Percentiles rank a stretch among this genome's conserved stretches.
phyloP scores from a whole-genome alignment of 2,888 invertebrate genomes.

The Parnassius glacialis region DNA sequence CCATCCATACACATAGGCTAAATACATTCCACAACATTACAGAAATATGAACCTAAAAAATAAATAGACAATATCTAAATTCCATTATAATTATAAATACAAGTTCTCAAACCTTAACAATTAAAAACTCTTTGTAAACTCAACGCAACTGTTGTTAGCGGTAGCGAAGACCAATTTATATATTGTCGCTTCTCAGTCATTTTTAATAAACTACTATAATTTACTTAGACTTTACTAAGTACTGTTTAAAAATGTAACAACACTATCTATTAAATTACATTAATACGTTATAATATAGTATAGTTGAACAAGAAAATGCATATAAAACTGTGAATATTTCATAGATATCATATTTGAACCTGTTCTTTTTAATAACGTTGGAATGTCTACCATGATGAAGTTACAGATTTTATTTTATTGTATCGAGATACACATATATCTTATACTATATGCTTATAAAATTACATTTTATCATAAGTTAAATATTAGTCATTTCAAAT shows the following conservation, averaged over 20 bases:
- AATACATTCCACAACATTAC: neutral
- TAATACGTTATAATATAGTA: constrained; percentile 7
- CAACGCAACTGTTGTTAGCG: constrained; percentile 43
- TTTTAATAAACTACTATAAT: constrained; percentile 49
- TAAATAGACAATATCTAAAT: constrained; percentile 27
- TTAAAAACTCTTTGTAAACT: constrained; percentile 49
- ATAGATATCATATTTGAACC: constrained; percentile 13
- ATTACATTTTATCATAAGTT: constrained; percentile 33
- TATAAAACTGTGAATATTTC: neutral
- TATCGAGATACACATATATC: constrained; percentile 13
- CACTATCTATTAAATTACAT: constrained; percentile 33
- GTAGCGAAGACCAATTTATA: constrained; percentile 65
- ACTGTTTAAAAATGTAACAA: constrained; percentile 47
- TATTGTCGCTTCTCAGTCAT: constrained; percentile 76
- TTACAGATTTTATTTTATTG: constrained; percentile 10
- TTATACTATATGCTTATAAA: constrained; percentile 25
- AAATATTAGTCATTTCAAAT: constrained; percentile 39
- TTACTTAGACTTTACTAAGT: constrained; percentile 54
- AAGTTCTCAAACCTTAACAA: constrained; percentile 53
- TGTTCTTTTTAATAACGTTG: constrained; percentile 27
- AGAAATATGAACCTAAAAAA: constrained; percentile 11
- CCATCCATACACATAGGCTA: constrained; percentile 1
- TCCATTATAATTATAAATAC: constrained; percentile 47
- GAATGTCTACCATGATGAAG: constrained; percentile 54
- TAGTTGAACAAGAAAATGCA: neutral